Conservation (phyloP, 2,888 invertebrate species). For the Trissolcus brochymenae region DNA sequence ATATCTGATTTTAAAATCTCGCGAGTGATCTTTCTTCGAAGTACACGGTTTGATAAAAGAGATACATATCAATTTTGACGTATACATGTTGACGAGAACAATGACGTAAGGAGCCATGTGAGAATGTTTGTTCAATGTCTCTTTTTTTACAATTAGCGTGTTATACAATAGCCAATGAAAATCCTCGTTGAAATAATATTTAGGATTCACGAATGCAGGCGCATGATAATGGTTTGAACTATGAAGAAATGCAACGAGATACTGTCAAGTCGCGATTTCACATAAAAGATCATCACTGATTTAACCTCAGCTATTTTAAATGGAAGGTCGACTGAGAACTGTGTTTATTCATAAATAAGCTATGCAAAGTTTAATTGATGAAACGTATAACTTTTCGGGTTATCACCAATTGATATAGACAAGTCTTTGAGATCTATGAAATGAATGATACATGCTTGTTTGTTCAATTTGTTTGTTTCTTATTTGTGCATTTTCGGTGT, state of each 20-base stretch:
- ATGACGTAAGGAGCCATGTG: conserved; percentile 26
- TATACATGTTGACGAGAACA: conserved; percentile 18
- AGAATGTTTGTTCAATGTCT: conserved; percentile 26
- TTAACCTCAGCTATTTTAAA: conserved; percentile 22
- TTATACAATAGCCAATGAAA: conserved; percentile 19
- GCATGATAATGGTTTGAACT: conserved; percentile 16
- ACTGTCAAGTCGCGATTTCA: conserved; percentile 30
- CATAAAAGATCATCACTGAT: conserved; percentile 1
- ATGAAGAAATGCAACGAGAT: conserved; percentile 27
- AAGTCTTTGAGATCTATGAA: neutral
- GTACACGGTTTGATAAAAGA: conserved; percentile 17
- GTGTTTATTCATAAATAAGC: conserved; percentile 1
- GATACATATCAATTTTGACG: conserved; percentile 43
- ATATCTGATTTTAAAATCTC: conserved; percentile 10
- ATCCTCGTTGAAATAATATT: too few species aligned
- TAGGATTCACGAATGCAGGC: too few species aligned
- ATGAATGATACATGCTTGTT: neutral
- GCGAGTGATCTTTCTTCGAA: conserved; percentile 14
- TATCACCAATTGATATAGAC: neutral
- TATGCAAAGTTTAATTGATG: neutral
- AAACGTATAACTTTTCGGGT: conserved; percentile 10
- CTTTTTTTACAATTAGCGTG: conserved; percentile 5
- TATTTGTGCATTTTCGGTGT: too few species aligned
- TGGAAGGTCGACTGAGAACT: conserved; percentile 42
- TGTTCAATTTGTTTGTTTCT: neutral